Evolutionary conservation across 1,140 invertebrate species (phyloP).

Genomic region (Drosophila pallidifrons): DNA sequence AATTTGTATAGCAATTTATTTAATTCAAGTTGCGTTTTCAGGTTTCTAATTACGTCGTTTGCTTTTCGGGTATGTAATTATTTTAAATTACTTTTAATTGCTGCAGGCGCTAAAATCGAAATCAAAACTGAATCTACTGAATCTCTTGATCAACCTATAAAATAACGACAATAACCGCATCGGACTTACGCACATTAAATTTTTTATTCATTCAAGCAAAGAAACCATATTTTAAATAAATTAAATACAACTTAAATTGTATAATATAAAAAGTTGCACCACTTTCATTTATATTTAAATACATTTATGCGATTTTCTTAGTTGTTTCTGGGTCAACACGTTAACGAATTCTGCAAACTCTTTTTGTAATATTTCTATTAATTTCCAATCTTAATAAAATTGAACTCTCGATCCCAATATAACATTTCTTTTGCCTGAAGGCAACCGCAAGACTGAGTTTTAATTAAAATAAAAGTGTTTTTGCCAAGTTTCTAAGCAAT

Average conservation of each 20-base stretch:
- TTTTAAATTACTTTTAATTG: slow-evolving; percentile 35
- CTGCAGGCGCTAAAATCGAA: slow-evolving; percentile 21
- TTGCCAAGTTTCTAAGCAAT: slow-evolving; percentile 44
- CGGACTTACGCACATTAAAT: neutral
- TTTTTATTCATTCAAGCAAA: neutral
- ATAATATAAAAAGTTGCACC: no score
- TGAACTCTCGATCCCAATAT: no score
- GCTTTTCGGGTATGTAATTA: slow-evolving; percentile 38
- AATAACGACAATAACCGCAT: neutral
- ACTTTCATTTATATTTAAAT: no score
- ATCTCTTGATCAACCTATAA: neutral
- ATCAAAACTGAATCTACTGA: neutral
- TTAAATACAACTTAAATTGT: neutral
- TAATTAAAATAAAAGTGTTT: slow-evolving; percentile 77
- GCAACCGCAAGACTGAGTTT: slow-evolving; percentile 21
- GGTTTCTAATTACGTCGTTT: slow-evolving; percentile 40
- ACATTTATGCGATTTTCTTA: no score
- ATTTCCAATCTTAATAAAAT: no score
- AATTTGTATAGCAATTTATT: slow-evolving; percentile 70
- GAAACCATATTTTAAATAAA: neutral
- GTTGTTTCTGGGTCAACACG: no score
- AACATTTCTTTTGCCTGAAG: no score
- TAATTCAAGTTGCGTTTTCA: slow-evolving; percentile 57
- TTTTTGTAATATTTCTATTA: no score
- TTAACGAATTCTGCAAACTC: no score